phyloP scores from a whole-genome alignment of 2,113 vertebrate species.

The Chlamydotis undulata region DNA sequence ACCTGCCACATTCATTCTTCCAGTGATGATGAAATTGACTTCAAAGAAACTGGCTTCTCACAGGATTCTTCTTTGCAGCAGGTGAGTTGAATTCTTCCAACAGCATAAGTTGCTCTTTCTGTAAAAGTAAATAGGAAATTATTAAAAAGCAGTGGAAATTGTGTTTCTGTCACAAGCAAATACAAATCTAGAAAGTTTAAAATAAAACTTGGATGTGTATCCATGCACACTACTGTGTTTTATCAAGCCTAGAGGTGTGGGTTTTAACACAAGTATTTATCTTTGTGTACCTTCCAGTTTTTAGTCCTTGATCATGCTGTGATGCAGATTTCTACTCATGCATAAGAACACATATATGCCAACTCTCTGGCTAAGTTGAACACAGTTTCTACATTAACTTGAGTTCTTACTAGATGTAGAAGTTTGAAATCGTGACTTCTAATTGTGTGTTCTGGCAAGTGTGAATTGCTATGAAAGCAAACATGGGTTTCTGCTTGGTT shows the following conservation, averaged over 20 bases:
- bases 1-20: constrained; percentile 98
- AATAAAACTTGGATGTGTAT: background rate
- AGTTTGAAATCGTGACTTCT: background rate
- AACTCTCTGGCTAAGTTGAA: background rate
- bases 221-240: background rate
- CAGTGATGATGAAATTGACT: constrained; percentile 98
- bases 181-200: background rate
- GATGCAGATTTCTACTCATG: background rate
- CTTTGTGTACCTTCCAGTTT: background rate
- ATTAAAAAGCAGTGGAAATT: background rate
- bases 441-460: background rate
- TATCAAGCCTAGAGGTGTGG: background rate
- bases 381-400: background rate
- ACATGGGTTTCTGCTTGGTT: background rate
- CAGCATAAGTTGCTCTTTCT: background rate
- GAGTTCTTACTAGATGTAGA: background rate
- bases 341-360: background rate
- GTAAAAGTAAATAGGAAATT: background rate
- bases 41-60: constrained; percentile 97
- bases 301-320: background rate
- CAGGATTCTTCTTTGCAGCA: constrained; percentile 98
- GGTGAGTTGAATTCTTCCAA: constrained; percentile 81
- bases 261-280: background rate
- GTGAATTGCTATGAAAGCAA: background rate
- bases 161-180: background rate